Evolutionary conservation across 2,797 vertebrate species (phyloP).

Genomic region (Pseudopleuronectes americanus): DNA sequence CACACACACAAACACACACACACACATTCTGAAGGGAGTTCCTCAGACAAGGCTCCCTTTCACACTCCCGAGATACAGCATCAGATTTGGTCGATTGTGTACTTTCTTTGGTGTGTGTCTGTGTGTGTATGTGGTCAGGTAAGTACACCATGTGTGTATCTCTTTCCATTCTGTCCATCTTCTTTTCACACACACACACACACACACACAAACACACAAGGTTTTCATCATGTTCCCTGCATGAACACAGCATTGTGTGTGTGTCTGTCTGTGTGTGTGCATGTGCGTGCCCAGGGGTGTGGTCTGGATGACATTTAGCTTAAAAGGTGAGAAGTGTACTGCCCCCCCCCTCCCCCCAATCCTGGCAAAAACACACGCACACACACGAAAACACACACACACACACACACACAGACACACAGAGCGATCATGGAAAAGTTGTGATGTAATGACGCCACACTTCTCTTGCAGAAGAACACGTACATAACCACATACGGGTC

Average conservation of each 20-base stretch:
- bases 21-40: slow-evolving; percentile 68
- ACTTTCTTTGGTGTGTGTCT: slow-evolving; percentile 36
- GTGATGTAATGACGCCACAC: slow-evolving; percentile 76
- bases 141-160: slow-evolving; percentile 26
- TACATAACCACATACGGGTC: slow-evolving; percentile 23
- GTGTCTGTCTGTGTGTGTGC: slow-evolving; percentile 26
- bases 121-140: slow-evolving; percentile 5
- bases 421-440: slow-evolving; percentile 79
- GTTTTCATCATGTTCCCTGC: slow-evolving; percentile 44
- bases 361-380: slow-evolving; percentile 41
- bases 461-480: slow-evolving; percentile 57
- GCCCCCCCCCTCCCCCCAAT: slow-evolving; percentile 42
- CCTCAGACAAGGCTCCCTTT: slow-evolving; percentile 81
- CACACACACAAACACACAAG: slow-evolving; percentile 2
- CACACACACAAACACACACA: slow-evolving; percentile 33
- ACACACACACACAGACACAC: slow-evolving; percentile 56
- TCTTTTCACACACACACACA: slow-evolving; percentile 26
- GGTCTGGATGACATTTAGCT: slow-evolving; percentile 81
- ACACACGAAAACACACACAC: slow-evolving; percentile 39
- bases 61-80: slow-evolving; percentile 75
- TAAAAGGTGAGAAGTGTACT: slow-evolving; percentile 82
- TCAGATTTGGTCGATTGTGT: slow-evolving; percentile 67
- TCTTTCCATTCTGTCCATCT: slow-evolving; percentile 51
- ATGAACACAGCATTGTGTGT: slow-evolving; percentile 23
- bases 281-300: slow-evolving; percentile 61